Base-by-base conservation (phyloP, 2,113 vertebrate genomes). In the Tachycineta bicolor region DNA sequence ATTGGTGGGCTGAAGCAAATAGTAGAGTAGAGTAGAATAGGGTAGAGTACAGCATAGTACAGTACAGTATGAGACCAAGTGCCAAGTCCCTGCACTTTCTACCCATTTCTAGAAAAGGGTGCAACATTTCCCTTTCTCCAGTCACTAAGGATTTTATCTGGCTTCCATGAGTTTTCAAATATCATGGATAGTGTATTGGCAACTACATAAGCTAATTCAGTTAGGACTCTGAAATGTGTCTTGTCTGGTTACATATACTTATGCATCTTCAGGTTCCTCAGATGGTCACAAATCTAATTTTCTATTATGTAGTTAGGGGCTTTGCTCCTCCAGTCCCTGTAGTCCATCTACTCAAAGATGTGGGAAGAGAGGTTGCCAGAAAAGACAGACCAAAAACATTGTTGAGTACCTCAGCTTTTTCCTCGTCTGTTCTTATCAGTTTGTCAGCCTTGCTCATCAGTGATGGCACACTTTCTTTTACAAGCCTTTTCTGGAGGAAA, bases 1-100 rank as follows among this genome's bases (percentile, higher is more conserved):
- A 49, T 47, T 29, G 25, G 19, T 22, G 13, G 23, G 33, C 7
- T 0, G 1, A 52, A 12, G 19, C 1, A 9, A 44, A 8, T 8
- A 75, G 37, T 37, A 37, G 37, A 37, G 37, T 37, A 37, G 37
- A 11, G 7, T 16, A 31, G 31, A 20, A n/a, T 37, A 37, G 37
- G 10, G 37, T 37, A 37, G 37, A 10, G 53, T 17, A 56, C 18
- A 13, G 19, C 21, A 55, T 23, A 15, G 33, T n/a, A n/a, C 23
- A 33, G 12, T 28, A 29, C 6, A 13, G 10, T 20, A 26, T 31
- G 24, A 63, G 29, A 7, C 12, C 12, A 63, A 29, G 24, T 21
- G 41, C 16, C n/a, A 47, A 55, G 25, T n/a, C 25, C 8, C 71
- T 43, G 21, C 6, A 25, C 25, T 56, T 71, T 37, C 47, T 74